These are phyloP conservation scores for Troilus luridus DNA, from an alignment of 2,888 invertebrate species.

Conservation along the genomic window DNA sequence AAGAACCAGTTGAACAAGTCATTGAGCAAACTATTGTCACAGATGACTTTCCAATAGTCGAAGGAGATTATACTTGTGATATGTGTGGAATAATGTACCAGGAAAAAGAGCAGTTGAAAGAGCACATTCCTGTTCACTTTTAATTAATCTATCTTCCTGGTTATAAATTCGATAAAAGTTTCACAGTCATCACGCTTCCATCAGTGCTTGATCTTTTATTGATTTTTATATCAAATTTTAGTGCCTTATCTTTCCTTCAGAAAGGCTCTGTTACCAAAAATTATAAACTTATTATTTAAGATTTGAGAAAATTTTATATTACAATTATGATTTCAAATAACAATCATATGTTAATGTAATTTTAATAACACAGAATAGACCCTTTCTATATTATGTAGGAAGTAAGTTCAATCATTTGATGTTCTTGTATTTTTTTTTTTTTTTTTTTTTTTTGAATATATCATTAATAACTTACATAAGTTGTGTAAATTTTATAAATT, in stretches of 20 bases:
- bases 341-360: slow-evolving; percentile 31
- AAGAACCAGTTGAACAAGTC: slow-evolving; percentile 61
- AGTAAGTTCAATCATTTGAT: neutral
- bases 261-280: slow-evolving; percentile 52
- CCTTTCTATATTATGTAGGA: slow-evolving; percentile 12
- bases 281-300: slow-evolving; percentile 16
- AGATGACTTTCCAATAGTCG: slow-evolving; percentile 62
- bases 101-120: slow-evolving; percentile 63
- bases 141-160: slow-evolving; percentile 47
- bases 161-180: slow-evolving; percentile 39
- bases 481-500: slow-evolving; percentile 46
- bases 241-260: slow-evolving; percentile 57
- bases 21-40: slow-evolving; percentile 63
- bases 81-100: slow-evolving; percentile 61
- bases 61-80: slow-evolving; percentile 61
- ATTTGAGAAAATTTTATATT: slow-evolving; percentile 8
- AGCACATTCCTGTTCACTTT: slow-evolving; percentile 63
- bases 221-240: slow-evolving; percentile 47
- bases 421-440: slow-evolving; percentile 39
- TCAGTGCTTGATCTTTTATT: slow-evolving; percentile 47
- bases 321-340: neutral
- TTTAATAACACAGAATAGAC: slow-evolving; percentile 16
- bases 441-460: slow-evolving; percentile 24
- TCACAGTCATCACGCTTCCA: slow-evolving; percentile 50
- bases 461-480: slow-evolving; percentile 16